A percentile compares a stretch with the other conserved stretches of the same genome.
These are phyloP conservation scores for Lutjanus campechanus DNA, from an alignment of 2,797 vertebrate genomes.

Conservation along the genomic window DNA sequence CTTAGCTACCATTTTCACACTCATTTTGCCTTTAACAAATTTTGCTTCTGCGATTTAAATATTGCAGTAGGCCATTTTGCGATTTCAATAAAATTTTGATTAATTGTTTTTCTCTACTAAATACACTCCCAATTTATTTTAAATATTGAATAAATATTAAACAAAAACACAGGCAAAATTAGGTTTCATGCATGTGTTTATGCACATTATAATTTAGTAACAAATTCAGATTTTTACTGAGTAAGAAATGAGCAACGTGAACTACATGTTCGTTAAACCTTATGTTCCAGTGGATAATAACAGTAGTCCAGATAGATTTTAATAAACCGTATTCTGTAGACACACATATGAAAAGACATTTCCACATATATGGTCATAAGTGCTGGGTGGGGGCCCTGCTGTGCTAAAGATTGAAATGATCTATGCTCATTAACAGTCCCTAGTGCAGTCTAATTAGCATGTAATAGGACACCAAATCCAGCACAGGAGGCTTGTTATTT, in stretches of 20 bases:
- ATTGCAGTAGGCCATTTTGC: too few relatives aligned
- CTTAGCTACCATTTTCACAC: too few relatives aligned
- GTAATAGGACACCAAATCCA: constrained; percentile 88
- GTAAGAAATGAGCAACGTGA: neutral
- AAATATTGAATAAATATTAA: neutral
- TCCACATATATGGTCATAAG: constrained; percentile 55
- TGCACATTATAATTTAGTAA: neutral
- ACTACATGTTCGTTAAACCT: neutral
- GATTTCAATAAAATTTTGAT: too few relatives aligned
- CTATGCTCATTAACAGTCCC: constrained; percentile 85
- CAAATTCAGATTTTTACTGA: neutral
- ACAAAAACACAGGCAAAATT: neutral
- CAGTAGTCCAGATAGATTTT: neutral
- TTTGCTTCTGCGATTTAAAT: too few relatives aligned
- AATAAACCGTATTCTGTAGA: neutral
- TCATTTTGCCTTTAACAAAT: too few relatives aligned
- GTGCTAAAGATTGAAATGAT: constrained; percentile 83
- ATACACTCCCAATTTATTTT: neutral
- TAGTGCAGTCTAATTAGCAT: constrained; percentile 86
- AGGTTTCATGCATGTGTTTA: neutral
- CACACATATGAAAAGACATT: constrained; percentile 41
- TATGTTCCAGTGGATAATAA: neutral
- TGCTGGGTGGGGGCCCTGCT: constrained; percentile 38
- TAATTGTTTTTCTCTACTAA: neutral
- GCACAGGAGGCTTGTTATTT: constrained; percentile 89